Conservation (phyloP, 2,888 invertebrate genomes). For the Tuberolachnus salignus region DNA sequence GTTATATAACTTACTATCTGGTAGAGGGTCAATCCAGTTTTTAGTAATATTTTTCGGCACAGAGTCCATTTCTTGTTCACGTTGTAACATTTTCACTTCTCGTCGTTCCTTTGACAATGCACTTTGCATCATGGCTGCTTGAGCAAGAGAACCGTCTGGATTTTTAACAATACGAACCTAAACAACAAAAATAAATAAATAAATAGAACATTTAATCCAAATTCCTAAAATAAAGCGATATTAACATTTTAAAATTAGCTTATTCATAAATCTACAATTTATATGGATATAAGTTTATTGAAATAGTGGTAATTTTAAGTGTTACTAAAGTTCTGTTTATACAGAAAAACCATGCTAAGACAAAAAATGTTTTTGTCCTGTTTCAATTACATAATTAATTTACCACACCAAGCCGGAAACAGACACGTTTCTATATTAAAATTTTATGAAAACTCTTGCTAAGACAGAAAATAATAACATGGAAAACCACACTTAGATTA, state of each 20-base stretch:
- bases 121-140: slow-evolving; percentile 99
- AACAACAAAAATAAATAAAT: background rate
- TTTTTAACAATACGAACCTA: slow-evolving; percentile 86
- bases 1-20: slow-evolving; percentile 69
- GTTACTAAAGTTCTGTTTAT: background rate
- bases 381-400: no score
- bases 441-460: no score
- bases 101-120: slow-evolving; percentile 96
- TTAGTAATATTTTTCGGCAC: slow-evolving; percentile 79
- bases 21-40: slow-evolving; percentile 96
- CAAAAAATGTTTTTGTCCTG: no score
- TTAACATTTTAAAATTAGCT: background rate
- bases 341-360: no score
- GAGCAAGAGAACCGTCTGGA: slow-evolving; percentile 97
- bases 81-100: slow-evolving; percentile 93
- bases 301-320: background rate
- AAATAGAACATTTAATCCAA: no score
- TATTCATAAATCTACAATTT: background rate
- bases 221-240: no score
- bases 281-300: background rate
- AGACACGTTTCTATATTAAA: no score
- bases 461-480: no score
- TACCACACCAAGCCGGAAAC: no score
- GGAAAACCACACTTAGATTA: no score
- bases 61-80: slow-evolving; percentile 90